A percentile compares a stretch with the other conserved stretches of the same genome.
Evolutionary conservation across 53 echinoderm and acorn worm genomes (phyloP).

Genomic region (Glandiceps talaboti): DNA sequence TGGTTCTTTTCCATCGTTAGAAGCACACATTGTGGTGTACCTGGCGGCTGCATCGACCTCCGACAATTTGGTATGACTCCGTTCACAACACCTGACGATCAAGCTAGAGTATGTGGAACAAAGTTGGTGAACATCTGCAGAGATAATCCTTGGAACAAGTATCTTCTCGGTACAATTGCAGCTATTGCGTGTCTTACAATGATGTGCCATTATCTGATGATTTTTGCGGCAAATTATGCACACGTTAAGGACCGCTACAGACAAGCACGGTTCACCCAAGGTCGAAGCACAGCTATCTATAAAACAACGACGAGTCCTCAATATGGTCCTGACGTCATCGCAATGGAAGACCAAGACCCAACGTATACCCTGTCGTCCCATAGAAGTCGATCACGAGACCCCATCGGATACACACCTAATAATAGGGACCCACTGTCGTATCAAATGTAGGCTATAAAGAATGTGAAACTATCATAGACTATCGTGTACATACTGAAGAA

Average conservation of each 20-base stretch:
- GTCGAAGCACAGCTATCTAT: not conserved
- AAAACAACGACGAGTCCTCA: not conserved
- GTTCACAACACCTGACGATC: not conserved
- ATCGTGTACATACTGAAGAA: too few relatives aligned
- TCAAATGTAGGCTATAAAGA: not conserved
- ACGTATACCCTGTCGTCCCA: not conserved
- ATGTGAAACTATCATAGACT: too few relatives aligned
- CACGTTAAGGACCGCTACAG: not conserved
- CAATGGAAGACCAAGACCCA: not conserved
- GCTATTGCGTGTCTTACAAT: not conserved
- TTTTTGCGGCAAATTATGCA: not conserved
- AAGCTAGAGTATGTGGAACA: not conserved
- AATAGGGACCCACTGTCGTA: not conserved
- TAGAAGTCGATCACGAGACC: not conserved
- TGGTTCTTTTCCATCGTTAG: not conserved
- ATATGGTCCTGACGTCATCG: not conserved
- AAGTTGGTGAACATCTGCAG: not conserved
- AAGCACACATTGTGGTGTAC: not conserved
- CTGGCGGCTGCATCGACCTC: not conserved
- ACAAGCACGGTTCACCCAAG: not conserved
- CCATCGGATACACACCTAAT: not conserved
- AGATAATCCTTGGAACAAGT: not conserved
- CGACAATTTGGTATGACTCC: not conserved
- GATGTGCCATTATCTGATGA: not conserved
- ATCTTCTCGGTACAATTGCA: not conserved